Conservation (phyloP, 1,140 invertebrate genomes). For the Hyles euphorbiae region DNA sequence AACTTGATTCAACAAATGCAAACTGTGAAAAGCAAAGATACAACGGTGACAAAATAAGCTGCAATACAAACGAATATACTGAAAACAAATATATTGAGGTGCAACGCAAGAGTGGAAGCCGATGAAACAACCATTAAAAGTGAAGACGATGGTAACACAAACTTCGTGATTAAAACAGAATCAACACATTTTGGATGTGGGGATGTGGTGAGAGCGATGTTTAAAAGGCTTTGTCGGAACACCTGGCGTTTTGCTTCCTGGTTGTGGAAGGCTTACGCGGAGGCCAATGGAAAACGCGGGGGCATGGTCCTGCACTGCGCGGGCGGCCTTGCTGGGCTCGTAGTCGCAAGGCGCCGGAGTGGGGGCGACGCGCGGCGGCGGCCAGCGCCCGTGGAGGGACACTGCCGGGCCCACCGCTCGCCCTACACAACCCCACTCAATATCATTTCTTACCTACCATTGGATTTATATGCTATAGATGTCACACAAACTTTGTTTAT, state of each 20-base stretch:
- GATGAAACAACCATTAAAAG: no score
- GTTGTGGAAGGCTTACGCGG: constrained; percentile 72
- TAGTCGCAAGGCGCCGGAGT: constrained; percentile 91
- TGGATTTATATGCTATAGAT: no score
- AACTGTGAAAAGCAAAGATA: no score
- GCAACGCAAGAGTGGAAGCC: no score
- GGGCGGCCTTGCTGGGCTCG: constrained; percentile 84
- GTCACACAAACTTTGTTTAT: no score
- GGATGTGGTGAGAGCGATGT: no score
- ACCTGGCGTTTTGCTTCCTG: constrained; percentile 61
- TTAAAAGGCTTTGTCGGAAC: constrained; percentile 1
- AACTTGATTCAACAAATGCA: no score
- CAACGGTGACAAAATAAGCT: not conserved
- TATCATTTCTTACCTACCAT: no score
- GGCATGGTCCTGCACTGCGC: constrained; percentile 79
- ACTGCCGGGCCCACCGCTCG: constrained; percentile 79
- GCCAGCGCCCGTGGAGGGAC: constrained; percentile 85
- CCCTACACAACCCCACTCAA: constrained; percentile 46
- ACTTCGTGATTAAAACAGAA: constrained; percentile 5
- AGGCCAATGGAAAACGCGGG: constrained; percentile 83
- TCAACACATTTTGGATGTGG: not conserved
- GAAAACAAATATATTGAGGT: not conserved
- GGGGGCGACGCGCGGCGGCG: constrained; percentile 81
- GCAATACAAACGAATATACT: not conserved
- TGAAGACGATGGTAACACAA: not conserved